Evolutionary conservation across 2,888 invertebrate species (phyloP).

Genomic region (Drosophila macrospina): DNA sequence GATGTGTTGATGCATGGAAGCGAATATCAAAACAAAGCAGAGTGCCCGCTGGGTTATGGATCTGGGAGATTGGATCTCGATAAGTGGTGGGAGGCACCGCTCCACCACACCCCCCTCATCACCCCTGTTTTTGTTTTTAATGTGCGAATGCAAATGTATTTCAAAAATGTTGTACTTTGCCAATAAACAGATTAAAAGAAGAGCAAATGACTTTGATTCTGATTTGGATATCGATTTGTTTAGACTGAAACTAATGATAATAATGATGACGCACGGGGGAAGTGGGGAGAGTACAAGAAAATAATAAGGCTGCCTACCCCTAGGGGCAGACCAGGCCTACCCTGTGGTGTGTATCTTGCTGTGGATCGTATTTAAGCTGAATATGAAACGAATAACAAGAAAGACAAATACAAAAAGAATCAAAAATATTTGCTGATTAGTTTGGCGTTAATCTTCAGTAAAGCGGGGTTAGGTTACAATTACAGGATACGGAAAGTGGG

Average conservation of each 20-base stretch:
- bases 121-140: conserved; percentile 18
- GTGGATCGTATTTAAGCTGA: conserved; percentile 82
- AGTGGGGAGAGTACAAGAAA: neutral
- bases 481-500: neutral
- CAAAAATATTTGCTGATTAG: conserved; percentile 57
- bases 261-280: conserved; percentile 60
- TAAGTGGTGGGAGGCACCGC: too few relatives aligned
- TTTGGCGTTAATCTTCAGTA: conserved; percentile 36
- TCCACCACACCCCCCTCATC: too few relatives aligned
- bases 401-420: conserved; percentile 40
- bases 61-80: neutral
- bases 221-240: conserved; percentile 58
- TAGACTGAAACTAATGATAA: conserved; percentile 38
- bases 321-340: conserved; percentile 77
- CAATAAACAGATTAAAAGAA: conserved; percentile 29
- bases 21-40: conserved; percentile 53
- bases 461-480: conserved; percentile 42
- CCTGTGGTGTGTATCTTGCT: conserved; percentile 82
- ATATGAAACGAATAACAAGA: conserved; percentile 29
- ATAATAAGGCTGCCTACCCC: conserved; percentile 54
- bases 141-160: conserved; percentile 56
- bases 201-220: conserved; percentile 27
- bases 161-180: conserved; percentile 39
- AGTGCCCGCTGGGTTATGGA: conserved; percentile 17
- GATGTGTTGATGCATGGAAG: conserved; percentile 61